A percentile compares a stretch with the other conserved stretches of the same genome.
These are phyloP conservation scores for Spisula solida DNA, from an alignment of 2,888 invertebrate species.

Conservation along the genomic window DNA sequence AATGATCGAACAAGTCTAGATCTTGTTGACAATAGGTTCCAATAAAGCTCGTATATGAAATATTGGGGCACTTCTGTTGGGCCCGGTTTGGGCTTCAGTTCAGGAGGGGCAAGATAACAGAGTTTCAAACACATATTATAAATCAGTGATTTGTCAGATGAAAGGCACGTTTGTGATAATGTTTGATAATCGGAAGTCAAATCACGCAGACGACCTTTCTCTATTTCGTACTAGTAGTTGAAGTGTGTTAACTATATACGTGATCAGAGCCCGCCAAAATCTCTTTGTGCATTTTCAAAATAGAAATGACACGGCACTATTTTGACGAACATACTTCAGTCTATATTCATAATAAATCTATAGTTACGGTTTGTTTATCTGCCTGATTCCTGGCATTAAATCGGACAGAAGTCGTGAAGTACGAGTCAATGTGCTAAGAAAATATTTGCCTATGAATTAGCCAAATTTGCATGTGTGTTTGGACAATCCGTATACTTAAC, in stretches of 20 bases:
- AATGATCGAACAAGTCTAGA: conserved; percentile 2
- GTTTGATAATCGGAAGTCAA: conserved; percentile 9
- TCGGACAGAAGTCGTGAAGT: too few species aligned
- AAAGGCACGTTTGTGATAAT: conserved; percentile 10
- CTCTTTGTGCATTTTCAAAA: neutral
- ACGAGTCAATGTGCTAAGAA: too few species aligned
- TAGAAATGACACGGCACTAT: neutral
- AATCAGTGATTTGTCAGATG: conserved; percentile 32
- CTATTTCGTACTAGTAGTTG: conserved; percentile 13
- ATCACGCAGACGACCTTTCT: neutral
- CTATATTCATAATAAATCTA: too few species aligned
- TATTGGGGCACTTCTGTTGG: conserved; percentile 14
- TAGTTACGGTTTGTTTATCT: too few species aligned
- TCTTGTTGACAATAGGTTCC: conserved; percentile 14
- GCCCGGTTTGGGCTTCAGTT: conserved; percentile 14
- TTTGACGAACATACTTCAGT: neutral
- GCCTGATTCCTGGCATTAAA: too few species aligned
- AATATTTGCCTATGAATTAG: too few species aligned
- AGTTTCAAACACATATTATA: conserved; percentile 5
- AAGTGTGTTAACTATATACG: neutral
- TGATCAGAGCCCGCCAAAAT: conserved; percentile 4
- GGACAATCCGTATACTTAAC: too few species aligned
- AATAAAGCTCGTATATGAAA: neutral
- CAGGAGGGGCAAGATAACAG: neutral
- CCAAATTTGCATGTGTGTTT: too few species aligned